A percentile compares a stretch with the other conserved stretches of the same genome.
phyloP scores from a whole-genome alignment of 2,888 invertebrate species.

The Amphimallon solstitiale region DNA sequence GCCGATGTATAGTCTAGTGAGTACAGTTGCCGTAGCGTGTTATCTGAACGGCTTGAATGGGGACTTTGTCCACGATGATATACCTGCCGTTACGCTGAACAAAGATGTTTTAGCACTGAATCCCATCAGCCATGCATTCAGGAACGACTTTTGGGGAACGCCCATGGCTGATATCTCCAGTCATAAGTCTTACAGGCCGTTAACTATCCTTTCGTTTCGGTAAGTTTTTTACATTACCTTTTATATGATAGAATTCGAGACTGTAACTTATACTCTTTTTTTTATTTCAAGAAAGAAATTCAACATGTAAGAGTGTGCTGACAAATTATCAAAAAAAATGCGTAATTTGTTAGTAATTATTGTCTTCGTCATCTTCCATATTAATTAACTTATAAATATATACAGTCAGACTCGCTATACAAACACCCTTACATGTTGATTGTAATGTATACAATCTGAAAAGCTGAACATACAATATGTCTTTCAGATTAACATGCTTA shows the following conservation, averaged over 20 bases:
- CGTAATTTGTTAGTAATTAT: too few species aligned
- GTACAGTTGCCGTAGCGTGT: conserved; percentile 73
- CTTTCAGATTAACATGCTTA: too few species aligned
- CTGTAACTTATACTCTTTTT: too few species aligned
- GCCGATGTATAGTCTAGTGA: conserved; percentile 72
- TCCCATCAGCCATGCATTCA: conserved; percentile 71
- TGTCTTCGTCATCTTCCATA: too few species aligned
- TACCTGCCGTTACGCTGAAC: conserved; percentile 84
- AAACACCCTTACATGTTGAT: too few species aligned
- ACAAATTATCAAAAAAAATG: too few species aligned
- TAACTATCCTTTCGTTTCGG: conserved; percentile 87
- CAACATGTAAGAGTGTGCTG: too few species aligned
- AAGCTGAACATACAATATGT: too few species aligned
- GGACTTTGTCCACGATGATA: conserved; percentile 90
- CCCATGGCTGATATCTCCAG: conserved; percentile 84
- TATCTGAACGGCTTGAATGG: conserved; percentile 80
- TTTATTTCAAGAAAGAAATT: too few species aligned
- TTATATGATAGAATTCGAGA: background rate
- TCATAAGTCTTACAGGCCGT: conserved; percentile 88
- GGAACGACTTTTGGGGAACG: conserved; percentile 91
- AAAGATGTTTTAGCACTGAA: conserved; percentile 80
- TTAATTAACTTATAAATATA: too few species aligned
- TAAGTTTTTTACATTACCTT: conserved; percentile 63
- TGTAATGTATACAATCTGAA: too few species aligned
- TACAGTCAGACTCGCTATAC: too few species aligned